A percentile compares a stretch with the other conserved stretches of the same genome.
Conservation (phyloP, 2,113 vertebrate genomes). For the Peromyscus leucopus region DNA sequence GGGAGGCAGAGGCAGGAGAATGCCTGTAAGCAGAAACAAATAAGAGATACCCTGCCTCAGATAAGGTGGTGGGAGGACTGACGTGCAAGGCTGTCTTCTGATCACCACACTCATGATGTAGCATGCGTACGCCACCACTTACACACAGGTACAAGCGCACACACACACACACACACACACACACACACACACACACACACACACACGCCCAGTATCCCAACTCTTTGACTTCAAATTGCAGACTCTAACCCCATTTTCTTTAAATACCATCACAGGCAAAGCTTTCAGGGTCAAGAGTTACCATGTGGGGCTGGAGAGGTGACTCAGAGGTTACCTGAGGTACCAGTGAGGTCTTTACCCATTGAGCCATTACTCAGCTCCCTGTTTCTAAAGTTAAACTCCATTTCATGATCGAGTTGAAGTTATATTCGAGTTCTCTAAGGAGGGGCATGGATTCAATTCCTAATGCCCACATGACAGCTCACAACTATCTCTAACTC, state of each 20-base stretch:
- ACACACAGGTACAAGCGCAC: neutral
- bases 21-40: neutral
- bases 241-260: neutral
- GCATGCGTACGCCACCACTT: neutral
- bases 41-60: neutral
- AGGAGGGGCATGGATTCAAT: neutral
- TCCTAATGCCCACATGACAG: neutral
- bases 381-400: too few species aligned
- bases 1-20: neutral
- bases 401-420: too few species aligned
- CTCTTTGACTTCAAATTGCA: neutral
- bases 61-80: neutral
- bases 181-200: neutral
- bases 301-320: neutral
- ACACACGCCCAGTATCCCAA: neutral
- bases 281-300: neutral
- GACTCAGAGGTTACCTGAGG: neutral
- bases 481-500: neutral
- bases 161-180: neutral
- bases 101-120: neutral
- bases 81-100: neutral
- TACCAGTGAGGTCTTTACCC: too few species aligned
- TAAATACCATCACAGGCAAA: neutral
- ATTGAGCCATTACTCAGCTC: too few species aligned
- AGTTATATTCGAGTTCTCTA: too few species aligned